These are phyloP conservation scores for Tridacna gigas DNA, from an alignment of 2,888 invertebrate genomes.

Conservation along the genomic window DNA sequence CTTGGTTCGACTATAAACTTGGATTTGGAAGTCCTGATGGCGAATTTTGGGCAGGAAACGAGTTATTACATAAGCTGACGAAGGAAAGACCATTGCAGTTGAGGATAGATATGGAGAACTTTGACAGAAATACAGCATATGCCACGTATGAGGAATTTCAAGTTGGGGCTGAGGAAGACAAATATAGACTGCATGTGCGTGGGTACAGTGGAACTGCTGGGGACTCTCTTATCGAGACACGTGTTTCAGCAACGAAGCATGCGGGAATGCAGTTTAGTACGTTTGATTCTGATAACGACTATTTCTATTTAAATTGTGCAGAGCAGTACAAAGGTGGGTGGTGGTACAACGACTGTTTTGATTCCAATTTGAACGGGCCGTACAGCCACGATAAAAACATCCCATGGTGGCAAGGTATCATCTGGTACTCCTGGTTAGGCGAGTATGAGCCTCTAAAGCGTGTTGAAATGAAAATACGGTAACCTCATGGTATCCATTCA, in stretches of 20 bases:
- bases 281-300: conserved; percentile 94
- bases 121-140: neutral
- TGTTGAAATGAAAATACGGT: neutral
- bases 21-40: neutral
- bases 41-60: conserved; percentile 6
- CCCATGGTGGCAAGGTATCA: neutral
- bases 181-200: conserved; percentile 90
- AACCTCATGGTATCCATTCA: no score
- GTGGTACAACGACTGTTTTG: conserved; percentile 84
- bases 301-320: conserved; percentile 83
- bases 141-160: conserved; percentile 88
- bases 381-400: conserved; percentile 55
- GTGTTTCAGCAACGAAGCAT: conserved; percentile 89
- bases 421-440: neutral
- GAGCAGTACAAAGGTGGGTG: conserved; percentile 82
- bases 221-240: conserved; percentile 89
- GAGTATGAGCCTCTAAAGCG: neutral
- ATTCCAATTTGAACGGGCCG: conserved; percentile 82
- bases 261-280: conserved; percentile 96
- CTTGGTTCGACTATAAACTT: neutral
- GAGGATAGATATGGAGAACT: neutral
- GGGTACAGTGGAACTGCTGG: conserved; percentile 94
- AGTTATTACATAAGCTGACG: neutral
- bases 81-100: neutral
- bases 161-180: conserved; percentile 89